Evolutionary conservation across 1,140 invertebrate species (phyloP), one percentile per base, ranked within the genome.

Genomic region (Magallana ariakensis): DNA sequence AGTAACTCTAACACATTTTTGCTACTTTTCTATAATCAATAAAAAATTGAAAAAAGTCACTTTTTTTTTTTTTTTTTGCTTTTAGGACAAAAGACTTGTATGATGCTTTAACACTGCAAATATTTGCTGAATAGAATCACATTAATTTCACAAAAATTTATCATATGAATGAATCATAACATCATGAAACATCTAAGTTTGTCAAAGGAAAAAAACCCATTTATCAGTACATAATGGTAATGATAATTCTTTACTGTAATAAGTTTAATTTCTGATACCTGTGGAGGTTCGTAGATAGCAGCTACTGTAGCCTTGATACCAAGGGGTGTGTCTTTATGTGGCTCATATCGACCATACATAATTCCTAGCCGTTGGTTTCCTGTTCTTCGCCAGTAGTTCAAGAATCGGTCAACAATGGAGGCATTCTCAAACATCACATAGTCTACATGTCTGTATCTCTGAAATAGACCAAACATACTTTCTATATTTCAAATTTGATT

Each of bases 221-320:
- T 46, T 46, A 4, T 46, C 33, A 46, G 33, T 46, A 5, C 33
- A 46, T 4, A 46, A 46, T 46, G 33, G 33, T 5, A 46, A 46
- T 46, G 33, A 46, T 46, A 46, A 46, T 46, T 46, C 33, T 46
- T 46, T 46, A 46, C 33, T 46, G 33, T 46, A 46, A 46, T 46
- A 5, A 46, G 33, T 46, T 46, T 4, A 46, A 46, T 46, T 46
- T 5, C 33, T 2, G 33, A 46, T 94, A 96, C 96, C 95, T 99
- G 98, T 33, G 99, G 98, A 66, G 99, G 99, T 95, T 99, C 99
- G 95, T 99, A 99, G 90, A 99, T 99, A 83, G 98, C 98, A 33
- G 97, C 96, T 56, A 99, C 98, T 89, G 97, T 97, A 66, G 99
- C 98, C 93, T 96, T 97, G 87, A 99, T 99, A 94, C 97, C 99